Base-by-base conservation (phyloP, 1,140 invertebrate species). In the Drosophila tropicalis region DNA sequence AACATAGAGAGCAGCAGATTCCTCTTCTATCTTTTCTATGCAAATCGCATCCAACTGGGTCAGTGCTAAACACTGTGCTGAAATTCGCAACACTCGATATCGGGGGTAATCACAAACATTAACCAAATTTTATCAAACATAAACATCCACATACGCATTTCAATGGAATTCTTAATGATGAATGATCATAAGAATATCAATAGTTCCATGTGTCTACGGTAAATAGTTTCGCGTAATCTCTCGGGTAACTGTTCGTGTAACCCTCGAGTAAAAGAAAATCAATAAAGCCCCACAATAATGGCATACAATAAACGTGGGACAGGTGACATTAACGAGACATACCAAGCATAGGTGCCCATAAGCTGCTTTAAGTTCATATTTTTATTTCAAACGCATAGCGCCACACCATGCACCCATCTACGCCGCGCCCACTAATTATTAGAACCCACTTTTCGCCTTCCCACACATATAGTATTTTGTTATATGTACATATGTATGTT, bases 221-320 rank as follows among this genome's bases (percentile, higher is more conserved):
- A 1, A 9, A 9, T 47, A 7, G 7, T 47, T 13, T 39, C 34
- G 12, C 9, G 34, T 13, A 47, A 17, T 19, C 2, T 19, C 9
- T 19, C 3, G 7, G 44, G 17, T 5, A 51, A 51, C 44, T 22
- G 19, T 51, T 51, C 7, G 3, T 10, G 10, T 22, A 22, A 22
- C 44, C 44, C 44, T 51, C 44, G 44, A 36, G 10, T 9, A 19
- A 60, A 34, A 19, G 55, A 68, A 72, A 87, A 87, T 87, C 84
- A 89, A 87, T 87, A 80, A 87, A 87, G 84, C 84, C 79, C 29
- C 69, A 87, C 44, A 76, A 64, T 72, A 75, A 40, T 57, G 55
- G 41, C 64, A 66, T 72, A 70, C 47, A 44, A 44, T 47, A 29
- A 19, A 62, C 61, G 36, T 25, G 15, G 34, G 56, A 47, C 66